These are phyloP conservation scores for Gandaritis pyraliata DNA, from an alignment of 2,888 invertebrate species.

Conservation along the genomic window DNA sequence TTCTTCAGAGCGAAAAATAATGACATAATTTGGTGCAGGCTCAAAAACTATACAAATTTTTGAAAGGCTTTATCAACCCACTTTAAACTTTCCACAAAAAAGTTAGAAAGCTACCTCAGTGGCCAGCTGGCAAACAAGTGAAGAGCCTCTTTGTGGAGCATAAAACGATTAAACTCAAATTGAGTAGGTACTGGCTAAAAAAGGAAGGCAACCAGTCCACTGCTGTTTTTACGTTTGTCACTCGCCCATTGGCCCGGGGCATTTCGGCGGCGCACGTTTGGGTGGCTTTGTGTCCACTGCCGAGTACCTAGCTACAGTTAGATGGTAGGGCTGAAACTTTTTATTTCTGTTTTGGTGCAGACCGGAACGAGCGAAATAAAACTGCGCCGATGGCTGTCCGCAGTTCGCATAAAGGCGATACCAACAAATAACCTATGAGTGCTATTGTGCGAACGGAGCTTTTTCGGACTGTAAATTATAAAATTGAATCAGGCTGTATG, in stretches of 20 bases:
- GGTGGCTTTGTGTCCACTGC: constrained; percentile 40
- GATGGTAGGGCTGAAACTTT: constrained; percentile 31
- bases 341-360: constrained; percentile 30
- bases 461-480: constrained; percentile 13
- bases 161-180: constrained; percentile 31
- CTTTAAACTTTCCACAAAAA: constrained; percentile 23
- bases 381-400: constrained; percentile 35
- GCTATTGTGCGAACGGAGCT: constrained; percentile 21
- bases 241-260: constrained; percentile 37
- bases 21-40: background rate
- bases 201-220: constrained; percentile 25
- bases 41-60: constrained; percentile 2
- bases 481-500: constrained; percentile 1
- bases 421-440: constrained; percentile 41
- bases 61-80: constrained; percentile 14
- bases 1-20: background rate
- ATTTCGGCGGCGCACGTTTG: constrained; percentile 36
- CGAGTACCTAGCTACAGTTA: constrained; percentile 27
- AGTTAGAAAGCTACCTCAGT: constrained; percentile 25
- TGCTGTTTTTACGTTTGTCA: constrained; percentile 42
- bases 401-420: constrained; percentile 38
- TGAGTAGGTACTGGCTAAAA: constrained; percentile 27
- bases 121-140: constrained; percentile 29
- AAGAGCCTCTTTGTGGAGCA: constrained; percentile 23
- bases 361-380: constrained; percentile 42